phyloP scores from a whole-genome alignment of 2,113 vertebrate genomes.

The Spilogale gracilis region DNA sequence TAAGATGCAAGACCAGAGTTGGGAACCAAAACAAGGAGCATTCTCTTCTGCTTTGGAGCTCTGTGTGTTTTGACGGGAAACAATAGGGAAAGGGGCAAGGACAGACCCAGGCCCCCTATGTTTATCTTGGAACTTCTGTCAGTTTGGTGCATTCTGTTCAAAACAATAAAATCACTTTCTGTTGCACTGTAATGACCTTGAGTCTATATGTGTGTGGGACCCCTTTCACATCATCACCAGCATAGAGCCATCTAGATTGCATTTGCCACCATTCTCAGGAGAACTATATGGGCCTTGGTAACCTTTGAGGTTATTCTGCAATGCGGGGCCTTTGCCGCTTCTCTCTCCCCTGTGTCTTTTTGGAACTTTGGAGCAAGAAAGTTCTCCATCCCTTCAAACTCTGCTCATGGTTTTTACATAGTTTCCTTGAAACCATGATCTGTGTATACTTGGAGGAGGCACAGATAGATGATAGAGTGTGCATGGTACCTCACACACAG shows the following conservation, averaged over 20 bases:
- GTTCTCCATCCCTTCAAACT: too few species aligned
- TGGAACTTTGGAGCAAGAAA: too few species aligned
- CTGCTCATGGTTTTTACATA: too few species aligned
- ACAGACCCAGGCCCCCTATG: background rate
- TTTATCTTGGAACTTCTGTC: background rate
- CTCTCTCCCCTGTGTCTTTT: too few species aligned
- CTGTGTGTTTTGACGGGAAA: background rate
- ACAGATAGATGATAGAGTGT: too few species aligned
- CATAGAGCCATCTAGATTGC: background rate
- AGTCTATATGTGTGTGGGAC: background rate
- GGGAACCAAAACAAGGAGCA: background rate
- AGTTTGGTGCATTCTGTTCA: background rate
- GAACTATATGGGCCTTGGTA: background rate
- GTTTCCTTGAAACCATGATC: too few species aligned
- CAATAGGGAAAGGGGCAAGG: background rate
- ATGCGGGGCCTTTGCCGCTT: background rate
- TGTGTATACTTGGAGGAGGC: too few species aligned
- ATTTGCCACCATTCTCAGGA: background rate
- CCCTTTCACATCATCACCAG: too few species aligned
- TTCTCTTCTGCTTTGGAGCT: conserved; percentile 30
- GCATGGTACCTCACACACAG: too few species aligned
- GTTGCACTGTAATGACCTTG: background rate
- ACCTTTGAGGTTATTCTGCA: background rate
- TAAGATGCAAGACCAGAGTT: background rate
- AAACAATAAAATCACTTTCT: conserved; percentile 58